Base-by-base conservation (phyloP, 37 sponge, comb jelly and placozoan genomes). In the Haliclona indistincta region DNA sequence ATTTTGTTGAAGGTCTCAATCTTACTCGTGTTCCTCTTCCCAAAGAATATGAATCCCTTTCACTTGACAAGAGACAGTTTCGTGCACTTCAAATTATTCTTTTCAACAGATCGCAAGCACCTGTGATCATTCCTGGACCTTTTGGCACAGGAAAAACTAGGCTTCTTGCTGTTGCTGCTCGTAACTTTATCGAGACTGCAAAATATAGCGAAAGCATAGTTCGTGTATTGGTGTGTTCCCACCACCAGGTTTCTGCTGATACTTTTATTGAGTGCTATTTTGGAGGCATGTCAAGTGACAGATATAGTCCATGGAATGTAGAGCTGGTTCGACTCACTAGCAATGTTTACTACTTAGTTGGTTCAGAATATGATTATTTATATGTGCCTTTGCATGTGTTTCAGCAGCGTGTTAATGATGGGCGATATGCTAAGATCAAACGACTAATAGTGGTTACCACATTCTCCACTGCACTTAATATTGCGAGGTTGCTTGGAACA, bases 131-230 rank as follows among this genome's bases (percentile, higher is more conserved):
- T 0, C 45, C 70, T 74, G 87, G 87, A 11, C 43, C 87, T 8
- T 86, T 86, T 80, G 87, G 87, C 19, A 67, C 81, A 20, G 87
- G 87, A 13, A 86, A 86, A 63, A 80, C 80, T 22, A 47, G 76
- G 10, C 25, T 86, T 1, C 81, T 86, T 7, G 74, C 87, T 23
- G 56, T 86, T 1, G 71, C 86, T 34, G 72, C 74, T 3, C 58
- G 39, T 23, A 37, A 33, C 34, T 80, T 36, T 38, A 33, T 80
- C 17, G 19, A 51, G 8, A 20, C 61, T 15, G 6, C 15, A 20
- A 44, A 42, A 13, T 55, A 28, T 0, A 34, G 19, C 2, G 40
- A 22, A 2, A 30, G 17, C 22, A 65, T 67, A 6, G 47, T 26
- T 22, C 68, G 81, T 4, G 63, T 86, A 13, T 54, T 86, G 2